Evolutionary conservation across 2,797 vertebrate species (phyloP).

Genomic region (Macrochelys suwanniensis): DNA sequence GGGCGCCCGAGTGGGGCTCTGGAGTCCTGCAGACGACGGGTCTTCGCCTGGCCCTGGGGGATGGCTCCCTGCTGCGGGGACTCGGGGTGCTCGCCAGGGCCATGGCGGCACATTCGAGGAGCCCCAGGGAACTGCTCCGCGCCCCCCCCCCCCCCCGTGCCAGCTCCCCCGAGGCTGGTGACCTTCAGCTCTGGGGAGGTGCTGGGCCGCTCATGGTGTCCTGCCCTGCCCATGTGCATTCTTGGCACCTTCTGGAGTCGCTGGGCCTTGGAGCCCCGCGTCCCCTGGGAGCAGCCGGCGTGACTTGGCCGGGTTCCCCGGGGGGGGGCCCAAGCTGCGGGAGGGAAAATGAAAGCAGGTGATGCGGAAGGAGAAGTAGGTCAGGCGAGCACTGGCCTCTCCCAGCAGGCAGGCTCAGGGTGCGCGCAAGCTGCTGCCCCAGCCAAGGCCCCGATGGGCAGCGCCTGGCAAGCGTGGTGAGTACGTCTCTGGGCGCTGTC

Average conservation of each 20-base stretch:
- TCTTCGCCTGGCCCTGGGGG: not conserved
- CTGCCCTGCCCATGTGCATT: not conserved
- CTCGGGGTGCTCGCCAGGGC: not conserved
- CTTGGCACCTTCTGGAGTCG: not conserved
- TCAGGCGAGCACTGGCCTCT: conserved; percentile 74
- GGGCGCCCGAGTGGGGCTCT: no score
- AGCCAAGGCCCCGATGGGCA: conserved; percentile 42
- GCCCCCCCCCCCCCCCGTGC: not conserved
- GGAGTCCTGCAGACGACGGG: not conserved
- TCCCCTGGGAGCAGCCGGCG: not conserved
- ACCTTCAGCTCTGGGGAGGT: conserved; percentile 1
- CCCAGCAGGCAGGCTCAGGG: conserved; percentile 52
- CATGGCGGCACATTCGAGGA: conserved; percentile 15
- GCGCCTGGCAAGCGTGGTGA: conserved; percentile 6
- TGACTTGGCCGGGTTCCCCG: conserved; percentile 40
- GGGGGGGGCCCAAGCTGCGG: conserved; percentile 64
- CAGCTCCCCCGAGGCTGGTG: not conserved
- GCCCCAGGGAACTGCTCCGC: not conserved
- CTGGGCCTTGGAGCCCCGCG: accelerated
- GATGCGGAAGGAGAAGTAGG: conserved; percentile 83
- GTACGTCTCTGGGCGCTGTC: not conserved
- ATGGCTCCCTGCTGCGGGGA: not conserved
- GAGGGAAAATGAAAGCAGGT: conserved; percentile 81
- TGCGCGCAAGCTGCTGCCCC: not conserved
- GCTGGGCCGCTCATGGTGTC: accelerated